Conservation (phyloP, 2,888 invertebrate genomes). For the Tinea semifulvella region DNA sequence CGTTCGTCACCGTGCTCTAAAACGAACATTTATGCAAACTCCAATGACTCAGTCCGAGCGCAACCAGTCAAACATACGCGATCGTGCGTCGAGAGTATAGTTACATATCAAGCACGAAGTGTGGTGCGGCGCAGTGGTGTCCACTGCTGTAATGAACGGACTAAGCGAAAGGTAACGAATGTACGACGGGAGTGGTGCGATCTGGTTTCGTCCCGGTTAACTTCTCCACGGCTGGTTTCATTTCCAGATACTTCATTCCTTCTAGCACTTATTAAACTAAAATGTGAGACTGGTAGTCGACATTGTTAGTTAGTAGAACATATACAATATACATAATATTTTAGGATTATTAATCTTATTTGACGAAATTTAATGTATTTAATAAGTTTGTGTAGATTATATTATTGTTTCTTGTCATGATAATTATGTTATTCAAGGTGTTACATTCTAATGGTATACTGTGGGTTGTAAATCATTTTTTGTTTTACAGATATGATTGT, state of each 20-base stretch:
- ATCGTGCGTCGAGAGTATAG: conserved; percentile 50
- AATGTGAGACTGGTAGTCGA: conserved; percentile 68
- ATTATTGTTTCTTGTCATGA: conserved; percentile 17
- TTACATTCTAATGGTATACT: conserved; percentile 39
- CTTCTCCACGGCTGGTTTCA: conserved; percentile 51
- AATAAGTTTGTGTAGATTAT: conserved; percentile 48
- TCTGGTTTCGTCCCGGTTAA: conserved; percentile 26
- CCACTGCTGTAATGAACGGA: conserved; percentile 8
- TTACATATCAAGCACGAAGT: conserved; percentile 66
- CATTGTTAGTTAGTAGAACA: conserved; percentile 62
- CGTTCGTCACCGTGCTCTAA: conserved; percentile 36
- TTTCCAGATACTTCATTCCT: conserved; percentile 55
- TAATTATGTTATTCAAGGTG: not conserved
- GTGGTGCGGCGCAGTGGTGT: conserved; percentile 18
- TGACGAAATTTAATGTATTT: conserved; percentile 45
- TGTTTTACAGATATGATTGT: not conserved
- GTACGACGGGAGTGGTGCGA: not conserved
- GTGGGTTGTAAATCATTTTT: conserved; percentile 44
- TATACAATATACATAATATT: conserved; percentile 46
- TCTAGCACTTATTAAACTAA: conserved; percentile 63
- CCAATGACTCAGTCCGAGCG: conserved; percentile 32
- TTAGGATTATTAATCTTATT: conserved; percentile 54
- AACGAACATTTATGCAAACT: conserved; percentile 28
- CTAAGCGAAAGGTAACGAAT: conserved; percentile 1
- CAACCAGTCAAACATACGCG: conserved; percentile 51